These are phyloP conservation scores for Chloroclysta siterata DNA, from an alignment of 2,888 invertebrate genomes.

Conservation along the genomic window DNA sequence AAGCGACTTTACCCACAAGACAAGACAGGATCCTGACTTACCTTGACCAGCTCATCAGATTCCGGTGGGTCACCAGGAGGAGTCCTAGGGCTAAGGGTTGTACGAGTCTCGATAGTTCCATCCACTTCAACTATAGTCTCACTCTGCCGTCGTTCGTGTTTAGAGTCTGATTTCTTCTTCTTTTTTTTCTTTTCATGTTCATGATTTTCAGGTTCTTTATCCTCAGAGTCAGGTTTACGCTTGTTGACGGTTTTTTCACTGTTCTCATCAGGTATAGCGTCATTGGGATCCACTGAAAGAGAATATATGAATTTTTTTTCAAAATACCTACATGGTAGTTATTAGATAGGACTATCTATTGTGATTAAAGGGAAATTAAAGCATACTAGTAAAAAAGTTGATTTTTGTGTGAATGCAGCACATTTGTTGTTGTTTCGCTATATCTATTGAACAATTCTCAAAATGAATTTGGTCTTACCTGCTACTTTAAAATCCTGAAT, in stretches of 20 bases:
- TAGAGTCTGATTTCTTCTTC: conserved; percentile 72
- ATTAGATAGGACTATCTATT: no score
- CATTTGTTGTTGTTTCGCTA: no score
- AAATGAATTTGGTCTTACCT: conserved; percentile 53
- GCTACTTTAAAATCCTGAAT: conserved; percentile 92
- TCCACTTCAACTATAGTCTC: conserved; percentile 85
- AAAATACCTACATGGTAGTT: background rate
- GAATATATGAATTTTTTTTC: conserved; percentile 1
- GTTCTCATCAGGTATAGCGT: conserved; percentile 55
- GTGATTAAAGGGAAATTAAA: no score
- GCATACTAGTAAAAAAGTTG: no score
- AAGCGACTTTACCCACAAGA: background rate
- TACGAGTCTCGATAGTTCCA: conserved; percentile 90
- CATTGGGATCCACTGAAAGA: conserved; percentile 73
- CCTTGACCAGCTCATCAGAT: conserved; percentile 95
- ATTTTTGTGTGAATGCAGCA: no score
- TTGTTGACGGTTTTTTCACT: conserved; percentile 56
- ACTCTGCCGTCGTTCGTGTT: conserved; percentile 70
- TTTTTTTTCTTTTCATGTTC: conserved; percentile 60
- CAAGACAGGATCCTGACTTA: conserved; percentile 47
- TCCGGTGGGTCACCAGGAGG: conserved; percentile 95
- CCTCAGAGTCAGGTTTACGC: conserved; percentile 65
- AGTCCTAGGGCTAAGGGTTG: conserved; percentile 91
- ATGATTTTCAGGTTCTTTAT: conserved; percentile 57
- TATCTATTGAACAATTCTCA: no score